Evolutionary conservation across 2,888 invertebrate species (phyloP), one percentile per base, ranked within the genome.

Genomic region (Drosophila stalkeri): DNA sequence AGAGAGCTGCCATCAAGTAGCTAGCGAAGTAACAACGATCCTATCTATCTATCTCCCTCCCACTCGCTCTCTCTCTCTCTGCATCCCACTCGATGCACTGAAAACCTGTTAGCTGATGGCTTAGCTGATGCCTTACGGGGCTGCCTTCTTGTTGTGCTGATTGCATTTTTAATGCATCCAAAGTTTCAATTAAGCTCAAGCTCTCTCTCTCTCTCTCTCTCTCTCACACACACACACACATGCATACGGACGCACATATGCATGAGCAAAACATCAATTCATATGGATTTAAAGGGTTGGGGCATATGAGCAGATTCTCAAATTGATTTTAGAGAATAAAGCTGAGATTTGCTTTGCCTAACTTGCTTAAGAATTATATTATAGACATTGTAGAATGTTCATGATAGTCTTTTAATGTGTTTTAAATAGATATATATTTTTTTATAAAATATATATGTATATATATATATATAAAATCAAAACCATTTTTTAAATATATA

Each of bases 101-200:
- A 20, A 39, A 54, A 54, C 68, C 47, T 62, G 63, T 66, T 67
- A 76, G 68, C 68, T 59, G 64, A 57, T 69, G 70, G 59, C 43
- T 69, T 37, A 44, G 66, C 68, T 46, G 37, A 57, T 59, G 41
- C 44, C 62, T 20, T 39, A 14, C 27, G 37, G 46, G n/a, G 27
- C 33, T 49, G 59, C 56, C 33, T 64, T 55, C 75, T 63, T 64
- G 85, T 81, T 89, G 84, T 74, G 75, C 84, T 89, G 84, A 84
- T 84, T 84, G 84, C 89, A 84, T 84, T 86, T 84, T 84, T 89
- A 83, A 83, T 88, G 89, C 71, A 75, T 62, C 66, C 81, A 62
- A 83, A 83, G 89, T 88, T 89, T 89, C 89, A 84, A 89, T 84
- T 84, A 78, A 75, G 70, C 43, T 47, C 56, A 41, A n/a, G 33